Conservation (phyloP, 1,140 invertebrate species). For the Orius insidiosus region DNA sequence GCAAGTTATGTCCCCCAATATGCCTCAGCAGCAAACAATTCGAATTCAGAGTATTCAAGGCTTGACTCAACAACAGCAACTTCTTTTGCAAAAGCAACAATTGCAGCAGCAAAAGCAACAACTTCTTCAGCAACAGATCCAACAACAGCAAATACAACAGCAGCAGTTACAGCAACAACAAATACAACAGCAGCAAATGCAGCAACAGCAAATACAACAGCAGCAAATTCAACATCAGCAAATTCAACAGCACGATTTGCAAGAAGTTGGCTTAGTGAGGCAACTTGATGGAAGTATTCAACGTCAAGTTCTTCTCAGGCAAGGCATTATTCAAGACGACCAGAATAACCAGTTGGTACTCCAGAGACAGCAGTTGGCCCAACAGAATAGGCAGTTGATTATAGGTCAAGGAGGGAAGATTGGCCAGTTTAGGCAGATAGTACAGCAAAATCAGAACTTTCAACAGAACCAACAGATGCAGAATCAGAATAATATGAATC, state of each 20-base stretch:
- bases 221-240: slow-evolving; percentile 23
- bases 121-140: slow-evolving; percentile 26
- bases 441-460: slow-evolving; percentile 2
- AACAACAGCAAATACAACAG: slow-evolving; percentile 28
- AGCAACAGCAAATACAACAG: slow-evolving; percentile 16
- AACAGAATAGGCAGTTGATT: slow-evolving; percentile 9
- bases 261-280: slow-evolving; percentile 1
- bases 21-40: slow-evolving; percentile 6
- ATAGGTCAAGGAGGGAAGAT: slow-evolving; percentile 9
- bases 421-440: slow-evolving; percentile 13
- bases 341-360: slow-evolving; percentile 9
- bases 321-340: slow-evolving; percentile 19
- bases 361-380: slow-evolving; percentile 13
- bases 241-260: slow-evolving; percentile 25
- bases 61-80: slow-evolving; percentile 28
- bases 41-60: slow-evolving; percentile 10
- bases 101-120: slow-evolving; percentile 15
- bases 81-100: slow-evolving; percentile 27
- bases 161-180: slow-evolving; percentile 34
- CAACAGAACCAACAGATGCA: slow-evolving; percentile 19
- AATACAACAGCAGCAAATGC: slow-evolving; percentile 15
- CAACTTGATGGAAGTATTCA: neutral
- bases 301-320: slow-evolving; percentile 19
- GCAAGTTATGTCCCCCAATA: slow-evolving; percentile 12
- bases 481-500: slow-evolving; percentile 19